Evolutionary conservation across 2,113 vertebrate species (phyloP).

Genomic region (Centrocercus urophasianus): DNA sequence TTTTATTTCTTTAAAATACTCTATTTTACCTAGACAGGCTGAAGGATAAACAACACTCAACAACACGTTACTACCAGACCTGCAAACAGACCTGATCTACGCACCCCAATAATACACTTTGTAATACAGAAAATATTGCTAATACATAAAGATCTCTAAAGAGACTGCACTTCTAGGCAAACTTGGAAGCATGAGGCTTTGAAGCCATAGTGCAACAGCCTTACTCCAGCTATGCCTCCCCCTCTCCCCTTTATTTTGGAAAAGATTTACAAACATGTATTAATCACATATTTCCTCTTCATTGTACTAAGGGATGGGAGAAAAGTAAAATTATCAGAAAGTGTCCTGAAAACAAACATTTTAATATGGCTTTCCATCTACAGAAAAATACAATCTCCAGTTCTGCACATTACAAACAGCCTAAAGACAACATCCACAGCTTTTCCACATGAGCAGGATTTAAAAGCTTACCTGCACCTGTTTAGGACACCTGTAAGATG

Average conservation of each 20-base stretch:
- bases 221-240: neutral
- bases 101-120: neutral
- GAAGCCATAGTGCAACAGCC: neutral
- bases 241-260: neutral
- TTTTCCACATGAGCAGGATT: neutral
- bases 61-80: neutral
- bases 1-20: neutral
- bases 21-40: neutral
- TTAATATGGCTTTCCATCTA: neutral
- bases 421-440: neutral
- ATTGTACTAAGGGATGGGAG: neutral
- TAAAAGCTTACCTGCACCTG: neutral
- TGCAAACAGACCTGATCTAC: neutral
- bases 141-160: neutral
- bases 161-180: neutral
- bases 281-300: neutral
- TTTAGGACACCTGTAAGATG: neutral
- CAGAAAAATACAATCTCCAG: neutral
- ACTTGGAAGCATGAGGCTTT: neutral
- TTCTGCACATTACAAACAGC: neutral
- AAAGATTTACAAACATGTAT: neutral
- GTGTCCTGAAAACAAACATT: neutral
- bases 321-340: neutral
- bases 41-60: neutral
- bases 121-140: neutral